A percentile compares a stretch with the other conserved stretches of the same genome.
phyloP scores from a whole-genome alignment of 2,797 vertebrate genomes.

The Pseudomugil tenellus region DNA sequence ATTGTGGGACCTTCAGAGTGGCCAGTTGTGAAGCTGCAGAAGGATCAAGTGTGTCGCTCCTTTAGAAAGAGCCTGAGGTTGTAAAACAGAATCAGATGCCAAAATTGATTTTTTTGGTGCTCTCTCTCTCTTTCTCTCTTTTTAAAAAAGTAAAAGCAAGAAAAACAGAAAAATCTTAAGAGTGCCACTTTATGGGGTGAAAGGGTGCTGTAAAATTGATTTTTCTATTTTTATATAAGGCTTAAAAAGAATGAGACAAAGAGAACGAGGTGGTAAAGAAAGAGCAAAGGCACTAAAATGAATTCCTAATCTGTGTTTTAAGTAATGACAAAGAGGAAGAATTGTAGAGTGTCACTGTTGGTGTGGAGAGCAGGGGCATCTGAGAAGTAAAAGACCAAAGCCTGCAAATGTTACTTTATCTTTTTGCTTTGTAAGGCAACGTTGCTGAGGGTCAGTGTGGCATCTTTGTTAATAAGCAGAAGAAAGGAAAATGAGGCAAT shows the following conservation, averaged over 20 bases:
- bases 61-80: conserved; percentile 31
- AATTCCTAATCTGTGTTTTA: conserved; percentile 71
- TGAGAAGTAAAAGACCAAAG: conserved; percentile 51
- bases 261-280: conserved; percentile 54
- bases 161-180: conserved; percentile 55
- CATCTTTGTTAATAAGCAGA: conserved; percentile 63
- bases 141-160: conserved; percentile 43
- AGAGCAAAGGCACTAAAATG: conserved; percentile 69
- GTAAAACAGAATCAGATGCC: conserved; percentile 61
- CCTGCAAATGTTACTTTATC: conserved; percentile 69
- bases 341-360: conserved; percentile 44
- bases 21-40: conserved; percentile 34
- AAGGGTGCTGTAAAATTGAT: conserved; percentile 77
- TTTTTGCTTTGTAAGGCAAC: conserved; percentile 55
- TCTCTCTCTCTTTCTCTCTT: conserved; percentile 7
- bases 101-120: conserved; percentile 69
- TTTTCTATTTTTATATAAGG: conserved; percentile 72
- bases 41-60: conserved; percentile 60
- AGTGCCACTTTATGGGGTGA: conserved; percentile 64
- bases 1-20: conserved; percentile 33
- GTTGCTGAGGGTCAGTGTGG: conserved; percentile 35
- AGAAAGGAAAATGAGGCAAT: conserved; percentile 61
- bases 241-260: conserved; percentile 67
- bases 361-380: conserved; percentile 11
- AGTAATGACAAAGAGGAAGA: conserved; percentile 73